Evolutionary conservation across 2,113 vertebrate genomes (phyloP), one percentile per base, ranked within the genome.

Genomic region (Varanus salvator): DNA sequence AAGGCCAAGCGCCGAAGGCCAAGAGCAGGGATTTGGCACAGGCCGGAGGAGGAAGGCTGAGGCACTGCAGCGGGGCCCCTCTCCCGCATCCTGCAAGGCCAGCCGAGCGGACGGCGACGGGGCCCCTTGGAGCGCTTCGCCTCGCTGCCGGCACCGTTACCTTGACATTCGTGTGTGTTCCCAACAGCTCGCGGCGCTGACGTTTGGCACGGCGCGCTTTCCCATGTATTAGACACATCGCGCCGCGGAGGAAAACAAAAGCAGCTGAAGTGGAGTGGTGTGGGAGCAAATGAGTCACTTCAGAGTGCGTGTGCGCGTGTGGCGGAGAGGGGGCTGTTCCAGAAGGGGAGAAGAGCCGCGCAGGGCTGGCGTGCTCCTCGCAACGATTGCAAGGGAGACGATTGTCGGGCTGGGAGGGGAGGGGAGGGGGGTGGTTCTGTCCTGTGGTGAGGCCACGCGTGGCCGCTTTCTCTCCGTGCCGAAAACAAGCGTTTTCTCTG

Each of bases 251-350:
- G 90, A 94, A 96, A 96, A 96, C 96, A 96, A 95, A 96, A 93
- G 95, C 95, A 95, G 94, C 95, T 95, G 95, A 96, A 96, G 95
- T 93, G 93, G 92, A 84, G 93, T 92, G 38, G 94, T 38, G 88
- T 96, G 95, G 96, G 96, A 96, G 96, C 92, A 90, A 66, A 88
- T 96, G 96, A 96, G 94, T 96, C 96, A 96, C 90, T 92, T 74
- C 52, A 86, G 87, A 92, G 93, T 88, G 95, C 31, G 92, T 93
- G n/a, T 68, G 89, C 87, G 92, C 54, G 88, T 86, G 89, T 88
- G 89, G 87, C 14, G 25, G 92, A 80, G 94, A 21, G 50, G 80
- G 54, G 29, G n/a, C 9, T 93, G 92, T 44, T 94, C 44, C 84
- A 80, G 94, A 4, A 38, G 74, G 38, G 38, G 64, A 86, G 91